phyloP scores from a whole-genome alignment of 2,113 vertebrate genomes.

The Gallinago undulata region DNA sequence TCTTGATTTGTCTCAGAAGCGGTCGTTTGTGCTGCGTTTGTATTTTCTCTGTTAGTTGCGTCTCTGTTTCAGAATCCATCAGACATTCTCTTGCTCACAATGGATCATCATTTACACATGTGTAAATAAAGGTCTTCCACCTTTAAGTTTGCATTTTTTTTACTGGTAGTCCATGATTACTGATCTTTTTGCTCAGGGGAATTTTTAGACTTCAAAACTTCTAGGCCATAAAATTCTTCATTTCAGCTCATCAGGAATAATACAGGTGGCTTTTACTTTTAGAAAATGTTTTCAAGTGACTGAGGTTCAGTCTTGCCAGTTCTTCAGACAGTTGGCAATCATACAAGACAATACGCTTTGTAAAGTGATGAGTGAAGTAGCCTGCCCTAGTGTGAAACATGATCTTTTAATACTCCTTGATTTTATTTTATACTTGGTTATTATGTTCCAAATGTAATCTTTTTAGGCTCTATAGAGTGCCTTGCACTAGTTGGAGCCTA shows the following conservation, averaged over 20 bases:
- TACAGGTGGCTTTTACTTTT: background rate
- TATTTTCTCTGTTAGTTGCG: background rate
- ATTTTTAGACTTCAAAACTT: background rate
- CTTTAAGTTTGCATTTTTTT: background rate
- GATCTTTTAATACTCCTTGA: background rate
- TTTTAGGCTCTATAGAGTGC: background rate
- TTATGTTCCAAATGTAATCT: background rate
- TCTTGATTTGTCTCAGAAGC: background rate
- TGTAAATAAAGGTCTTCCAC: background rate
- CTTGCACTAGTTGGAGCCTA: background rate
- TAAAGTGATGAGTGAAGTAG: background rate
- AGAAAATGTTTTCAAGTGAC: background rate
- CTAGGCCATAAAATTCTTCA: background rate
- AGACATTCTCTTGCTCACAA: background rate
- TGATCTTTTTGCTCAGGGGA: background rate
- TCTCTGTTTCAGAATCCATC: background rate
- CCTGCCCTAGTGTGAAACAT: background rate
- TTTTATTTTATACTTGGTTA: background rate
- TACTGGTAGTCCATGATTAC: background rate
- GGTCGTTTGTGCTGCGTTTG: background rate
- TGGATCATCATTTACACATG: background rate
- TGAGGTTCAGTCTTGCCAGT: background rate
- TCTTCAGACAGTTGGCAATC: background rate
- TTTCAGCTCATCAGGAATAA: background rate
- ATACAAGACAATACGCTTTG: background rate